These are phyloP conservation scores for Pempheris klunzingeri DNA, from an alignment of 2,797 vertebrate species.

Conservation along the genomic window DNA sequence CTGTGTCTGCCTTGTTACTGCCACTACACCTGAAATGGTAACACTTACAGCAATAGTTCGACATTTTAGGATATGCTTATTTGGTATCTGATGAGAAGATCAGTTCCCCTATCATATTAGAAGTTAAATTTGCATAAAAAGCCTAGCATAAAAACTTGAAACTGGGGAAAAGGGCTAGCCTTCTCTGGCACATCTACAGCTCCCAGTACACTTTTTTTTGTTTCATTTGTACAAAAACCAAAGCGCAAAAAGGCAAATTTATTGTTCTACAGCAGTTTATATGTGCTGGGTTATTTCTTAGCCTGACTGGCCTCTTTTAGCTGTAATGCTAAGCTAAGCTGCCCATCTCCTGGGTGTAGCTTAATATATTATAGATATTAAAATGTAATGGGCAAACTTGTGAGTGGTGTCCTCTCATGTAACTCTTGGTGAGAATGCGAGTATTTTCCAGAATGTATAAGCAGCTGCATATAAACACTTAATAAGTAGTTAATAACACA, in stretches of 20 bases:
- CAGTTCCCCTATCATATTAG: neutral
- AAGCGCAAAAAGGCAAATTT: neutral
- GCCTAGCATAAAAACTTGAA: neutral
- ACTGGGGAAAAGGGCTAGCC: neutral
- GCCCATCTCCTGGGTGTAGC: neutral
- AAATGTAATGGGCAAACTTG: neutral
- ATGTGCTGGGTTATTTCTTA: neutral
- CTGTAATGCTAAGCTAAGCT: constrained; percentile 5
- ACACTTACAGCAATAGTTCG: neutral
- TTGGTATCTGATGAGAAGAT: neutral
- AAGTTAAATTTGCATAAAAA: neutral
- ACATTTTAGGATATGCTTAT: neutral
- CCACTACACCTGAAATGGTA: constrained; percentile 1
- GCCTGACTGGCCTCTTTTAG: neutral
- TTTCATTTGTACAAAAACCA: neutral
- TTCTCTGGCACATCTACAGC: neutral
- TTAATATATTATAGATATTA: too few species aligned
- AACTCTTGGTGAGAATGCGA: neutral
- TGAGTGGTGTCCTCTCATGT: neutral
- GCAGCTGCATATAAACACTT: too few species aligned
- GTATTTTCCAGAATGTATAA: neutral
- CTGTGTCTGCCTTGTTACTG: constrained; percentile 72
- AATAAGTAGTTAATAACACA: too few species aligned
- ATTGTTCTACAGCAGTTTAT: too few species aligned
- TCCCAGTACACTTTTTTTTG: neutral